A percentile compares a stretch with the other conserved stretches of the same genome.
These are phyloP conservation scores for Cryptocephalus moraei DNA, from an alignment of 2,888 invertebrate genomes.

Conservation along the genomic window DNA sequence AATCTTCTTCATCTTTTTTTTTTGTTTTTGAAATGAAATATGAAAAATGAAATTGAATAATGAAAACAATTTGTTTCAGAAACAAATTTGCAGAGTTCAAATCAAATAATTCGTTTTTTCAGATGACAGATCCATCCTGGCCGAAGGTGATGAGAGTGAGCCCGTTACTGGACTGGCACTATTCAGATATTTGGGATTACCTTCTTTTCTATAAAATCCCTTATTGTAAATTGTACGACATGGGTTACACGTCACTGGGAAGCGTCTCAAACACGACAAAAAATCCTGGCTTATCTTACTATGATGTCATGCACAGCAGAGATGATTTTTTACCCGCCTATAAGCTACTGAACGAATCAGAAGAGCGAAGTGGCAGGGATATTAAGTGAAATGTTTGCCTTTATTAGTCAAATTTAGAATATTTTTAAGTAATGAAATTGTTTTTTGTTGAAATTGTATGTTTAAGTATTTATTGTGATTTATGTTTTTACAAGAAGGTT, in stretches of 20 bases:
- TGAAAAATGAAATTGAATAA: no score
- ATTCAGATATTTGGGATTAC: conserved; percentile 86
- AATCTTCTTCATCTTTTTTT: no score
- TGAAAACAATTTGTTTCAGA: no score
- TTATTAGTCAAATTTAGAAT: no score
- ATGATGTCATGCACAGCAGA: conserved; percentile 37
- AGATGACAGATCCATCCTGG: conserved; percentile 85
- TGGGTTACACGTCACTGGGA: conserved; percentile 88
- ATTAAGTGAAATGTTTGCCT: no score
- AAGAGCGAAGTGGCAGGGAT: conserved; percentile 52
- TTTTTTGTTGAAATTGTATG: no score
- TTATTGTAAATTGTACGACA: conserved; percentile 85
- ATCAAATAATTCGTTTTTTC: conserved; percentile 15
- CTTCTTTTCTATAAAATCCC: conserved; percentile 67
- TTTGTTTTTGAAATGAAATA: no score
- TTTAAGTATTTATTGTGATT: no score
- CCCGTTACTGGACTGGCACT: conserved; percentile 88
- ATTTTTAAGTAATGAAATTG: no score
- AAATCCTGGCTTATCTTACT: conserved; percentile 59
- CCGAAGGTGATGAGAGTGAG: conserved; percentile 80
- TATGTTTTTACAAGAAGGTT: no score
- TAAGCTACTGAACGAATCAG: conserved; percentile 47
- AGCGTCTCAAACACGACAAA: conserved; percentile 67
- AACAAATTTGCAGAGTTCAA: no score
- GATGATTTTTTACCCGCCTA: conserved; percentile 63